A percentile compares a stretch with the other conserved stretches of the same genome.
phyloP scores from a whole-genome alignment of 2,113 vertebrate species.

The Hippocampus comes region DNA sequence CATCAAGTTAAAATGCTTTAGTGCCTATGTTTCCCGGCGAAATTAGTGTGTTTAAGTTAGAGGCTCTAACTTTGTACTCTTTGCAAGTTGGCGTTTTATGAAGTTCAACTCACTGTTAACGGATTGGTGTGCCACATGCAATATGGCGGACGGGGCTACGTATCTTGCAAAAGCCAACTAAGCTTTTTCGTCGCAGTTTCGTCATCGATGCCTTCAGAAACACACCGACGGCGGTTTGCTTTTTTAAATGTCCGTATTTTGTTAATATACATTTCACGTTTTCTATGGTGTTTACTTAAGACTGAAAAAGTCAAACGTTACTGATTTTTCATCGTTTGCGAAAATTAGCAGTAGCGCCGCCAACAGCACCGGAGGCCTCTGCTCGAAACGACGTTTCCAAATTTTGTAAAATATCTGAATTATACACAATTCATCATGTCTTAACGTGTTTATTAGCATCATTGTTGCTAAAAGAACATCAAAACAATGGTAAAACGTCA shows the following conservation, averaged over 20 bases:
- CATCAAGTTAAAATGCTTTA: no score
- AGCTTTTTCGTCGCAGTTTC: no score
- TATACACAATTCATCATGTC: not conserved
- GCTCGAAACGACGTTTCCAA: no score
- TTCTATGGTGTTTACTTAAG: not conserved
- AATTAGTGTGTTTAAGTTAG: no score
- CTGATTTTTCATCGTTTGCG: not conserved
- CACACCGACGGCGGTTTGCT: not conserved
- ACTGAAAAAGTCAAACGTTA: not conserved
- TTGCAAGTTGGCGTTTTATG: no score
- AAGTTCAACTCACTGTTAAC: not conserved
- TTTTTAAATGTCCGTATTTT: not conserved
- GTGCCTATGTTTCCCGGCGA: no score
- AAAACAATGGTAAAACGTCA: not conserved
- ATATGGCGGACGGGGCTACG: not conserved
- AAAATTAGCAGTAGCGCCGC: not conserved
- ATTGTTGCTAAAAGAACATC: not conserved
- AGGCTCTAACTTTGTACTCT: no score
- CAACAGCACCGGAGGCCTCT: no score
- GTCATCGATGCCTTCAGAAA: no score
- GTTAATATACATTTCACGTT: not conserved
- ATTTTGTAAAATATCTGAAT: not conserved
- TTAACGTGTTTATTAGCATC: not conserved
- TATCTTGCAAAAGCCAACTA: not conserved
- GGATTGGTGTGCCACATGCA: not conserved